These are phyloP conservation scores for Physeter macrocephalus DNA, from an alignment of 2,113 vertebrate species.

Conservation along the genomic window DNA sequence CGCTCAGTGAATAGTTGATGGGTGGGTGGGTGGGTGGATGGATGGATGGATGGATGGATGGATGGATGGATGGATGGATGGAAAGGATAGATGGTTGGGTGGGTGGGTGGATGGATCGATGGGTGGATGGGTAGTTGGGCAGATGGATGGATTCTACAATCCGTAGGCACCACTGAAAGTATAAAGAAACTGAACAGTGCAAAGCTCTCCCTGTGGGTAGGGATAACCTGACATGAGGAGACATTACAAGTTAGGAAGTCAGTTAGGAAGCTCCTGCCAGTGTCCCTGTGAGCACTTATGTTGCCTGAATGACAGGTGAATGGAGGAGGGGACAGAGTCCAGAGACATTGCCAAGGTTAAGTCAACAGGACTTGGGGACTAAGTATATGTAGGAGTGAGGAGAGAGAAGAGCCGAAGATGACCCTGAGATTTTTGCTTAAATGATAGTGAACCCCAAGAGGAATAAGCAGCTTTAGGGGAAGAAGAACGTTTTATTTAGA, in stretches of 20 bases:
- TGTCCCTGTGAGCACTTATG: neutral
- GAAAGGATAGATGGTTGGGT: neutral
- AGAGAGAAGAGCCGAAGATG: neutral
- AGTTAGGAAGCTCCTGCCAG: neutral
- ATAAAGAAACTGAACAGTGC: neutral
- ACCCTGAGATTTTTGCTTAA: neutral
- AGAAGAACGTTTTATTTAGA: neutral
- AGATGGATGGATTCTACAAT: neutral
- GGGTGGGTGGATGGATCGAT: neutral
- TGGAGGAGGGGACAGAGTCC: conserved; percentile 4
- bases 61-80: neutral
- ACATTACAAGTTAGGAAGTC: neutral
- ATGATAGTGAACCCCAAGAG: neutral
- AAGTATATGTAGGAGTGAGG: neutral
- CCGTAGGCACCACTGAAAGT: neutral
- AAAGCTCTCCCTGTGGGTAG: neutral
- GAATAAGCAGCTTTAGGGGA: neutral
- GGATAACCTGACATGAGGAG: neutral
- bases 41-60: neutral
- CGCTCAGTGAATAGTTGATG: neutral
- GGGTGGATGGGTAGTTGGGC: neutral
- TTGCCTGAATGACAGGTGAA: neutral
- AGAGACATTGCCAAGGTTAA: conserved; percentile 6
- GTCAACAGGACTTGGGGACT: neutral
- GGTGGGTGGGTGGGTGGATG: neutral